These are phyloP conservation scores for Aurelia coerulea DNA, from an alignment of 30 jellyfish, hydroid and myxozoan species.

Conservation along the genomic window DNA sequence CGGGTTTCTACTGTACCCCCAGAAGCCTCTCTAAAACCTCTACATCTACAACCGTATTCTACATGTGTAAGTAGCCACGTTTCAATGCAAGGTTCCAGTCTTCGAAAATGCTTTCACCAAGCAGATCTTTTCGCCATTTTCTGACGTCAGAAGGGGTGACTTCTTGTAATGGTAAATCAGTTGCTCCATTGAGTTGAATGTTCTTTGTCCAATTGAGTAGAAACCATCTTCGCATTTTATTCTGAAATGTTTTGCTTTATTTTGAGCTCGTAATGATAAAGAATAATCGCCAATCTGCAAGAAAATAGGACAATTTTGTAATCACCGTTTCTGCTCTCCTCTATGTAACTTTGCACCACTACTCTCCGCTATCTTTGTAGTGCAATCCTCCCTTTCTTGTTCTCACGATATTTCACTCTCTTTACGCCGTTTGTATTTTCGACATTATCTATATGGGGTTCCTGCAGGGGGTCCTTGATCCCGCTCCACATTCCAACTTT, in stretches of 20 bases:
- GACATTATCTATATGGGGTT: too few species aligned
- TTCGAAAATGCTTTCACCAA: conserved; percentile 79
- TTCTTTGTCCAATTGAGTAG: conserved; percentile 86
- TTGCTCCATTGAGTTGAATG: conserved; percentile 79
- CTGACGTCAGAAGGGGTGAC: conserved; percentile 89
- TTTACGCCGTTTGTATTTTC: too few species aligned
- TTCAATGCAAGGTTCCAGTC: conserved; percentile 35
- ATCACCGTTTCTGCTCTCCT: background rate
- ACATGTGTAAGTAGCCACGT: too few species aligned
- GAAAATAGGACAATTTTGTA: background rate
- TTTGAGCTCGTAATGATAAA: conserved; percentile 82
- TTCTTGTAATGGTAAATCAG: conserved; percentile 77
- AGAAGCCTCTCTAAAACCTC: too few species aligned
- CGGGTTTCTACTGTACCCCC: too few species aligned
- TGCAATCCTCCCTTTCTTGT: too few species aligned
- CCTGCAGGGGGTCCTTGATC: too few species aligned
- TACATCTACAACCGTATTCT: too few species aligned
- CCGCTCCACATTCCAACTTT: too few species aligned
- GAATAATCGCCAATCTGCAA: conserved; percentile 91
- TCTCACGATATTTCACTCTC: too few species aligned
- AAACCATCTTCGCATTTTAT: conserved; percentile 59
- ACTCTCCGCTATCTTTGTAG: too few species aligned
- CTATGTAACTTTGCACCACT: too few species aligned
- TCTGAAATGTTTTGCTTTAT: conserved; percentile 85
- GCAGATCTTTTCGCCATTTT: conserved; percentile 74